Evolutionary conservation across 1,140 invertebrate genomes (phyloP).

Genomic region (Nephila pilipes): DNA sequence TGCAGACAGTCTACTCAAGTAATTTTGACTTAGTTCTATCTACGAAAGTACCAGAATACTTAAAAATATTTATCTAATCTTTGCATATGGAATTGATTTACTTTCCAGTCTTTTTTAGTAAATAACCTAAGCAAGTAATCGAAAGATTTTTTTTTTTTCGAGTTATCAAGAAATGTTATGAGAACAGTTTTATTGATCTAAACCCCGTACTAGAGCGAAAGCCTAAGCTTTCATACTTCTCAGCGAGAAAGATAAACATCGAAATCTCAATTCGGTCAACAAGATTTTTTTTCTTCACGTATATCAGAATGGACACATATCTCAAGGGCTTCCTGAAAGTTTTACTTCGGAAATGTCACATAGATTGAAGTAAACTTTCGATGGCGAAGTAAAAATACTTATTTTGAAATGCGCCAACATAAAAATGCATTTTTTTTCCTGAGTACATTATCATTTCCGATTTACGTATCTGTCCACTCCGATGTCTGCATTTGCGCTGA

Average conservation of each 20-base stretch:
- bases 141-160: too few species aligned
- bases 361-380: not conserved
- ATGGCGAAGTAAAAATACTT: not conserved
- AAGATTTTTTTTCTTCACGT: not conserved
- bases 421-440: not conserved
- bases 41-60: too few species aligned
- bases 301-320: not conserved
- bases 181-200: not conserved
- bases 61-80: too few species aligned
- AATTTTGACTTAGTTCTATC: too few species aligned
- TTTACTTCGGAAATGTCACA: not conserved
- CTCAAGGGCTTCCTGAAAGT: not conserved
- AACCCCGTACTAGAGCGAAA: not conserved
- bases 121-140: too few species aligned
- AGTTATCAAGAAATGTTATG: not conserved
- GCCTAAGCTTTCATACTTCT: not conserved
- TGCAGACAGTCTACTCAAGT: too few species aligned
- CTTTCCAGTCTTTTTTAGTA: too few species aligned
- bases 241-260: not conserved
- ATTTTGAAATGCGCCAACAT: not conserved
- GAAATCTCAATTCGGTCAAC: conserved; percentile 14
- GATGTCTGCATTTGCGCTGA: too few species aligned
- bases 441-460: not conserved
- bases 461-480: too few species aligned
- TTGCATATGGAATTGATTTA: too few species aligned